Evolutionary conservation across 2,797 vertebrate species (phyloP).

Genomic region (Notoglanidium macrostoma): DNA sequence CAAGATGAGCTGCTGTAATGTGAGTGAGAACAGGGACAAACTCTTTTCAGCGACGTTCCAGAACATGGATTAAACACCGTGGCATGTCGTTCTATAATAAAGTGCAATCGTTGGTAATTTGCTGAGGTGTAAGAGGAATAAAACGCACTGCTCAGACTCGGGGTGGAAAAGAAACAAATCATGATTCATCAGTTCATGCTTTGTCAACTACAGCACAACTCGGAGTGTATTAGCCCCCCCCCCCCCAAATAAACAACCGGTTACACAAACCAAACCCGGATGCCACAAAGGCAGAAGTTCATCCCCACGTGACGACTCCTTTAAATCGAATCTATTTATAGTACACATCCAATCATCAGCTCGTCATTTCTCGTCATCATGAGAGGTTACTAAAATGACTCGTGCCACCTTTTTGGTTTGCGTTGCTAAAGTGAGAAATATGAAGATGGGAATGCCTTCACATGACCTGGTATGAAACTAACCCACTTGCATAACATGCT

Average conservation of each 20-base stretch:
- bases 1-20: no score
- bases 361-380: background rate
- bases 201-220: background rate
- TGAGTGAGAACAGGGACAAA: no score
- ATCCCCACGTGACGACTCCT: no score
- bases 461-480: background rate
- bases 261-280: no score
- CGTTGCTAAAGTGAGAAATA: background rate
- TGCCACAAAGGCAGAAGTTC: no score
- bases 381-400: background rate
- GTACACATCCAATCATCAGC: background rate
- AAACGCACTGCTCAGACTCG: background rate
- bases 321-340: background rate
- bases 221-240: background rate
- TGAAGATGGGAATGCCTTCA: background rate
- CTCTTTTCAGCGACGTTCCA: background rate
- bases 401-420: background rate
- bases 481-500: slow-evolving; percentile 5
- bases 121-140: background rate
- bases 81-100: background rate
- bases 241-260: no score
- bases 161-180: no score
- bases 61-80: background rate
- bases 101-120: background rate
- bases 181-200: background rate